Base-by-base conservation (phyloP, 1,140 invertebrate genomes). In the Lutraria rhynchaena region DNA sequence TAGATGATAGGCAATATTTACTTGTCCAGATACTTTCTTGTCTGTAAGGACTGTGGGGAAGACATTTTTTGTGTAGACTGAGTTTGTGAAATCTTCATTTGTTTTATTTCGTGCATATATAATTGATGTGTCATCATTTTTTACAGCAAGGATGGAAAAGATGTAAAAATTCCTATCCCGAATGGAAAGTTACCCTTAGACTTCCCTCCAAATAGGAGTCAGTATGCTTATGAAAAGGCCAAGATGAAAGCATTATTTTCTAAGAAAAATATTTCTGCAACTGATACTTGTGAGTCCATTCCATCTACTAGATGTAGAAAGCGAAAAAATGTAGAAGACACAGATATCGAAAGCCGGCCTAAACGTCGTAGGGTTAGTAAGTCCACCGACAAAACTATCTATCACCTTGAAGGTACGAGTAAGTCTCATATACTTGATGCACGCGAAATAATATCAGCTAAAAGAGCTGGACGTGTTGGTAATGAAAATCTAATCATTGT, bases 191-290 rank as follows among this genome's bases (percentile, higher is more conserved):
- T 65, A 5, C 3, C 11, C 4, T 46, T 41, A 19, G 5, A 15
- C 31, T 67, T 31, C 15, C 24, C 63, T 29, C 44, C 44, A 29
- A 67, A 67, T 33, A 41, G 63, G 19, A 67, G 37, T 49, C 63
- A 67, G 22, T 67, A 46, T n/a, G 44, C 63, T 1, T 67, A 67
- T 67, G 63, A 67, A 67, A 67, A 46, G 24, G 63, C 63, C 17
- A 67, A 49, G 24, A 22, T 49, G 22, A 67, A 67, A 67, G 63
- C 63, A 27, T 27, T 67, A 4, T 11, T 49, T 24, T 46, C 63
- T 55, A 55, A 22, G 24, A 55, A 55, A 55, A 55, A 55, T 19
- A 3, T 55, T 5, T 11, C 4, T 19, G 4, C 7, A 9, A 55
- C 51, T 55, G 51, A 55, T 55, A 27, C 5, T 3, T 49, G 4